A percentile compares a stretch with the other conserved stretches of the same genome.
Conservation (phyloP, 2,797 vertebrate genomes). For the Scarus forsteni region DNA sequence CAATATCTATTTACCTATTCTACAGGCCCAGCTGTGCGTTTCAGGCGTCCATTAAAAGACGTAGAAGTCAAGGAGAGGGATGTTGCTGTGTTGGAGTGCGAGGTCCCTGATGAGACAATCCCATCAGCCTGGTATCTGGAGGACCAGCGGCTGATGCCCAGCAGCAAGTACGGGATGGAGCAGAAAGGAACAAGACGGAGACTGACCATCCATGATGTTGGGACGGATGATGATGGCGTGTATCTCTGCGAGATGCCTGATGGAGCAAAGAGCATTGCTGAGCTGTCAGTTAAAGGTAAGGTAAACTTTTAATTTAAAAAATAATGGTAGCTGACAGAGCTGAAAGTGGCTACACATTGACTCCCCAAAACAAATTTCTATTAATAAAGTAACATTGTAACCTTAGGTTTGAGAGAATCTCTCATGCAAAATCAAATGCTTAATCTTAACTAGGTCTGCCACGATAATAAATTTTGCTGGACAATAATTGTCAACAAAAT, state of each 20-base stretch:
- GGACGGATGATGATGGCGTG: slow-evolving; percentile 92
- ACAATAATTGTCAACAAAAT: no score
- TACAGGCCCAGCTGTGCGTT: slow-evolving; percentile 89
- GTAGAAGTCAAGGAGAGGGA: slow-evolving; percentile 90
- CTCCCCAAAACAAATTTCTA: neutral
- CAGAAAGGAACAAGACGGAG: slow-evolving; percentile 87
- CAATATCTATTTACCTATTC: neutral
- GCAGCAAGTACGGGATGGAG: slow-evolving; percentile 93
- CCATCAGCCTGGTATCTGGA: slow-evolving; percentile 93
- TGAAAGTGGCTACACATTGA: neutral
- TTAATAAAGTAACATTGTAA: no score
- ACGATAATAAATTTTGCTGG: no score
- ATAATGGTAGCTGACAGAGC: neutral
- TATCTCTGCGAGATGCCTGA: slow-evolving; percentile 97
- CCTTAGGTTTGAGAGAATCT: no score
- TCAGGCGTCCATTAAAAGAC: slow-evolving; percentile 87
- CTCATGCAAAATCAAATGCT: no score
- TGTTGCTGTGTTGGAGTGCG: slow-evolving; percentile 92
- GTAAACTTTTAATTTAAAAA: neutral
- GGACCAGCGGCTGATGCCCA: slow-evolving; percentile 91
- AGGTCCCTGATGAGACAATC: slow-evolving; percentile 90
- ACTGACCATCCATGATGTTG: slow-evolving; percentile 91
- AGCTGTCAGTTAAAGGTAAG: slow-evolving; percentile 93
- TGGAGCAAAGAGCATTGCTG: slow-evolving; percentile 92
- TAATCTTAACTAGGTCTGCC: no score